phyloP scores from a whole-genome alignment of 2,113 vertebrate species.

The Oncorhynchus kisutch region DNA sequence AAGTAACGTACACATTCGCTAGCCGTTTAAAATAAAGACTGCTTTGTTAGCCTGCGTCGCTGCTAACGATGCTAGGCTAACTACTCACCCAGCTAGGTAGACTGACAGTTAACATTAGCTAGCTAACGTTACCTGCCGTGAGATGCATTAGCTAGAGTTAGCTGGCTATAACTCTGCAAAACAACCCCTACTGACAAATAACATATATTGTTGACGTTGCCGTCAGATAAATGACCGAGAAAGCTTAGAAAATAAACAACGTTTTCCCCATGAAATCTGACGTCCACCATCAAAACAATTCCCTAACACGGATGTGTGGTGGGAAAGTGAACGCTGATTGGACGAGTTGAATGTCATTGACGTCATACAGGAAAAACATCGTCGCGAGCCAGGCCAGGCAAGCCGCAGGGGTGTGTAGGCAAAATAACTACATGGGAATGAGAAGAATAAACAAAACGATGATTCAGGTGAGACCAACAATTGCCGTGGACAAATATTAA shows the following conservation, averaged over 20 bases:
- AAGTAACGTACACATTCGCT: not conserved
- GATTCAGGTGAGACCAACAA: slow-evolving; percentile 43
- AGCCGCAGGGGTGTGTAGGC: not conserved
- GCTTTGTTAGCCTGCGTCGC: not conserved
- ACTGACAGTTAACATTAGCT: too few relatives aligned
- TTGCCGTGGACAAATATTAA: not conserved
- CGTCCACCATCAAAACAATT: slow-evolving; percentile 42
- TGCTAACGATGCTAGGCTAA: not conserved
- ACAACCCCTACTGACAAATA: not conserved
- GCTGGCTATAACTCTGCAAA: not conserved
- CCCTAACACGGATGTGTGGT: slow-evolving; percentile 42
- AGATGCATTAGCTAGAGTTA: not conserved
- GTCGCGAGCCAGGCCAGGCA: not conserved
- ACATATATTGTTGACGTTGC: not conserved
- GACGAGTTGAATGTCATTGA: not conserved
- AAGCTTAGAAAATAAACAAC: not conserved
- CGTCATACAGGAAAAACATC: slow-evolving; percentile 49
- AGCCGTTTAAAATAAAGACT: not conserved
- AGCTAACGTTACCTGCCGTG: not conserved
- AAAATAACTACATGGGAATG: not conserved
- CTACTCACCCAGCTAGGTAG: not conserved
- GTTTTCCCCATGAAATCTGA: slow-evolving; percentile 14
- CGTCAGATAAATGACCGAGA: not conserved
- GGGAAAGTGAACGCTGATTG: slow-evolving; percentile 45
- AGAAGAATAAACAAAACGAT: not conserved